Conservation (phyloP, 2,113 vertebrate genomes). For the Perca fluviatilis region DNA sequence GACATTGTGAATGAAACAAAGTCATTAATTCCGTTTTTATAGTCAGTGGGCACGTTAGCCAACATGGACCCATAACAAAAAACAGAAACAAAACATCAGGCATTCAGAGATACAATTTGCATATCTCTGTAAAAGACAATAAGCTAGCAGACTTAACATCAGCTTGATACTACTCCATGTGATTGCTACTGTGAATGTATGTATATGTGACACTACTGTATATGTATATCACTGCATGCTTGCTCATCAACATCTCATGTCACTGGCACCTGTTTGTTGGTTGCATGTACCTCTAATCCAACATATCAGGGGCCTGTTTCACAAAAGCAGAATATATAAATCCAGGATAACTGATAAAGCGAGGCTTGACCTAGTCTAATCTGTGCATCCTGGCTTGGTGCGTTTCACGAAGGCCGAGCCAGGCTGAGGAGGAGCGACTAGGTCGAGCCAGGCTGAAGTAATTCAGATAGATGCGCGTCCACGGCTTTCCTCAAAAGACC, state of each 20-base stretch:
- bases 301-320: no score
- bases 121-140: neutral
- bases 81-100: neutral
- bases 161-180: neutral
- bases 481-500: no score
- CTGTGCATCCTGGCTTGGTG: no score
- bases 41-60: no score
- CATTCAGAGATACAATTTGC: neutral
- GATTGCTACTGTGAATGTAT: conserved; percentile 9
- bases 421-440: no score
- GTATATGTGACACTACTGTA: conserved; percentile 11
- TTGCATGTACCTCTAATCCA: conserved; percentile 65
- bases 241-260: conserved; percentile 56
- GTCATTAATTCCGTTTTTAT: neutral
- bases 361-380: no score
- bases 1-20: neutral
- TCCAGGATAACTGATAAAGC: no score
- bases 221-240: conserved; percentile 24
- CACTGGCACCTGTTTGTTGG: conserved; percentile 73
- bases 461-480: no score
- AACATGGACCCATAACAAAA: neutral
- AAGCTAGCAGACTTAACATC: conserved; percentile 4
- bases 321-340: no score
- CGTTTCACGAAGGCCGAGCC: no score
- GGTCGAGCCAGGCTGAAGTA: no score